A percentile compares a stretch with the other conserved stretches of the same genome.
Evolutionary conservation across 2,113 vertebrate genomes (phyloP).

Genomic region (Chrysemys picta): DNA sequence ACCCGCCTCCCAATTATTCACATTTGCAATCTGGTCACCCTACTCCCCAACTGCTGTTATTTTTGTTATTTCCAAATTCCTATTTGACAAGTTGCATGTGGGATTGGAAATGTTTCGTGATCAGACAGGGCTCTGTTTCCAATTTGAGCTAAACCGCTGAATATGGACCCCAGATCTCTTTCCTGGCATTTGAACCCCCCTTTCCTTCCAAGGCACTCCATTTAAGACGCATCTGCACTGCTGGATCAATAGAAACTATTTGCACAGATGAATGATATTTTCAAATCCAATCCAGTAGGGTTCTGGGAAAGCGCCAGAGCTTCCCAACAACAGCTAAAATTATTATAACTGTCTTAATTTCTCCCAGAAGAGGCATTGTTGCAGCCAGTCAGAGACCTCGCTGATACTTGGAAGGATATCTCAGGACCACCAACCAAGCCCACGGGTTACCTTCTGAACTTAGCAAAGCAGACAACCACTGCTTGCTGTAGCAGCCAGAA

Average conservation of each 20-base stretch:
- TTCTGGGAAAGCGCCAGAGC: neutral
- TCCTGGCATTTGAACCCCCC: neutral
- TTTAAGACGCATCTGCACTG: neutral
- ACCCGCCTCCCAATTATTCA: neutral
- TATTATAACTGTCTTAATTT: neutral
- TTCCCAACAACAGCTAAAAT: neutral
- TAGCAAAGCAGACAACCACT: neutral
- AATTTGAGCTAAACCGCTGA: neutral
- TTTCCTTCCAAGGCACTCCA: neutral
- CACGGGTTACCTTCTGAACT: neutral
- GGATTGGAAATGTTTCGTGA: neutral
- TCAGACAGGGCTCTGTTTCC: neutral
- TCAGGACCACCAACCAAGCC: neutral
- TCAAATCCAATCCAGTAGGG: neutral
- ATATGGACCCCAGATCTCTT: neutral
- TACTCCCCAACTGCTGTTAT: neutral
- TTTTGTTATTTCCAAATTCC: neutral
- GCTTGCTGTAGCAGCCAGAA: neutral
- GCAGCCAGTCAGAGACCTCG: neutral
- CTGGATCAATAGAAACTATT: neutral
- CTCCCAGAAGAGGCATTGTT: neutral
- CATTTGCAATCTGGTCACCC: neutral
- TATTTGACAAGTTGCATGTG: neutral
- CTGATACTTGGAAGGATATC: neutral
- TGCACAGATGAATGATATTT: neutral